Evolutionary conservation across 2,888 invertebrate genomes (phyloP).

Genomic region (Tenthredo mesomela): DNA sequence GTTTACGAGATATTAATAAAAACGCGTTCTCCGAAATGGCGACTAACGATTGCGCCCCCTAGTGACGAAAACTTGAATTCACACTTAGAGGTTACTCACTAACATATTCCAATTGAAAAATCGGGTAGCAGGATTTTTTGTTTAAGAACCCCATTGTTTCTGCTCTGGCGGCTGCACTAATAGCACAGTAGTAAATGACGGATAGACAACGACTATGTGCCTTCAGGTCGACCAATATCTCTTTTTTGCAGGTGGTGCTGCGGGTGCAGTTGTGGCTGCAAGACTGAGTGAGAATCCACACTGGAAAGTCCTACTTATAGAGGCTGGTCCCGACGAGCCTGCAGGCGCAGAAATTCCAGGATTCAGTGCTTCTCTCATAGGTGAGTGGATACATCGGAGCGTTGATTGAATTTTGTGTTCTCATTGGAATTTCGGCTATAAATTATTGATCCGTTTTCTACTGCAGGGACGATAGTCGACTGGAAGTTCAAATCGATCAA

Average conservation of each 20-base stretch:
- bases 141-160: too few relatives aligned
- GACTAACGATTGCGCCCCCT: too few relatives aligned
- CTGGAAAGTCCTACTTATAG: neutral
- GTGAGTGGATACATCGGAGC: neutral
- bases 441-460: neutral
- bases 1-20: neutral
- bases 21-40: too few relatives aligned
- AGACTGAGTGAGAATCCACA: conserved; percentile 83
- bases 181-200: neutral
- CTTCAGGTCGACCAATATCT: neutral
- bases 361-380: conserved; percentile 81
- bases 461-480: conserved; percentile 80
- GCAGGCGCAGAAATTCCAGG: conserved; percentile 83
- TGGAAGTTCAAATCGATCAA: conserved; percentile 85
- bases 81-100: too few relatives aligned
- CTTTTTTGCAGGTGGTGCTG: conserved; percentile 80
- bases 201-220: neutral
- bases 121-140: too few relatives aligned
- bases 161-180: too few relatives aligned
- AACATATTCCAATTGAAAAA: too few relatives aligned
- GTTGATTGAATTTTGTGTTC: neutral
- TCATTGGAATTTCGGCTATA: neutral
- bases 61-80: too few relatives aligned
- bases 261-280: conserved; percentile 83
- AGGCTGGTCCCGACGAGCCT: conserved; percentile 81